Evolutionary conservation across 1,140 invertebrate genomes (phyloP).

Genomic region (Sycobia sp.): DNA sequence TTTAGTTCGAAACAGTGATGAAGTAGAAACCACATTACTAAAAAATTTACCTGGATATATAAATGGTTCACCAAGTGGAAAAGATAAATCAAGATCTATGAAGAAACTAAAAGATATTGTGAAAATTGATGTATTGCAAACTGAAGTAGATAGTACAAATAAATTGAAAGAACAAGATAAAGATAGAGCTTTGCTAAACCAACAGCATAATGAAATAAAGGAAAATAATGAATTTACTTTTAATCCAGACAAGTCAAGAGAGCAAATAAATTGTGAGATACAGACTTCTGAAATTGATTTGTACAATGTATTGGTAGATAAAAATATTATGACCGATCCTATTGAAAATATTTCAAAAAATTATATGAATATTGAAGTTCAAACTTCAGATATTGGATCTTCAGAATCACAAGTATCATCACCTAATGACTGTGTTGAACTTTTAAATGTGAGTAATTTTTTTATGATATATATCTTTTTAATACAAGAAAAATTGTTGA

Average conservation of each 20-base stretch:
- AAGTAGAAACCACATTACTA: slow-evolving; percentile 14
- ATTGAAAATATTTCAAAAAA: neutral
- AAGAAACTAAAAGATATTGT: neutral
- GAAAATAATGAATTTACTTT: neutral
- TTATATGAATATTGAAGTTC: neutral
- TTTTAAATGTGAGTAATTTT: slow-evolving; percentile 16
- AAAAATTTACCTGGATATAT: slow-evolving; percentile 28
- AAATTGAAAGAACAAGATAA: slow-evolving; percentile 2
- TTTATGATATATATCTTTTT: neutral
- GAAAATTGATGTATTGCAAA: slow-evolving; percentile 1
- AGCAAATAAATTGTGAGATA: neutral
- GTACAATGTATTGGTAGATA: neutral
- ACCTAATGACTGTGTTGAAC: neutral
- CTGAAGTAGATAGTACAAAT: neutral
- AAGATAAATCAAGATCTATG: slow-evolving; percentile 1
- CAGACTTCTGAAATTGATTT: slow-evolving; percentile 5
- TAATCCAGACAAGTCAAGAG: neutral
- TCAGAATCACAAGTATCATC: neutral
- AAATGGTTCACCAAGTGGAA: slow-evolving; percentile 2
- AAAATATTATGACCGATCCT: neutral
- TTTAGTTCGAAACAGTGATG: neutral
- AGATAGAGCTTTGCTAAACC: neutral
- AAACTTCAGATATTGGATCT: neutral
- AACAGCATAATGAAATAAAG: neutral
- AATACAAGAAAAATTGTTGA: neutral